phyloP scores from a whole-genome alignment of 1,140 invertebrate species.

The Camponotus vicinus region DNA sequence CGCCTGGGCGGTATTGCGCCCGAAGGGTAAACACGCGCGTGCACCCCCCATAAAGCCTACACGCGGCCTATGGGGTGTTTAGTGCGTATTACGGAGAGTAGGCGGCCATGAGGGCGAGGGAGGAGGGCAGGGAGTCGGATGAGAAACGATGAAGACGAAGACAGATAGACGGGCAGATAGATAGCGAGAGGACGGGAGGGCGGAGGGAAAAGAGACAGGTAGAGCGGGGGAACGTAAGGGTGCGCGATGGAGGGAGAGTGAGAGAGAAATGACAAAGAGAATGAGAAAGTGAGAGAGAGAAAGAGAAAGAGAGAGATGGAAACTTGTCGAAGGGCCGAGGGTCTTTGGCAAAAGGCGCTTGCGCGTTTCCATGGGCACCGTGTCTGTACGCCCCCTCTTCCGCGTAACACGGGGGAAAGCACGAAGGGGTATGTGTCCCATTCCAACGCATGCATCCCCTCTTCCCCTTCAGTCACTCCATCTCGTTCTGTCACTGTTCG shows the following conservation, averaged over 20 bases:
- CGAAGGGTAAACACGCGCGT: constrained; percentile 74
- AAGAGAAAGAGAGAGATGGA: constrained; percentile 66
- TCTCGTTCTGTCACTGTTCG: constrained; percentile 79
- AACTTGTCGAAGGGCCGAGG: constrained; percentile 78
- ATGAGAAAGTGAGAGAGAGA: constrained; percentile 14
- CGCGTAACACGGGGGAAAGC: constrained; percentile 54
- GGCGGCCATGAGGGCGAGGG: constrained; percentile 65
- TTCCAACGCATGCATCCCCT: constrained; percentile 74
- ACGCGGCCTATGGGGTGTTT: constrained; percentile 81
- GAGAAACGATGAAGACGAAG: constrained; percentile 61
- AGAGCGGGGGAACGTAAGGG: constrained; percentile 56
- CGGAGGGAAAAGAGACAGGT: constrained; percentile 13
- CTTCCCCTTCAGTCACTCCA: constrained; percentile 73
- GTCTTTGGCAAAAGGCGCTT: constrained; percentile 74
- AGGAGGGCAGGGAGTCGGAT: constrained; percentile 59
- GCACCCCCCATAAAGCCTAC: constrained; percentile 73
- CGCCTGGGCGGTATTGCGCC: constrained; percentile 54
- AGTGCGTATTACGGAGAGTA: constrained; percentile 81
- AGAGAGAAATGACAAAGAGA: constrained; percentile 34
- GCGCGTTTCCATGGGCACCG: constrained; percentile 83
- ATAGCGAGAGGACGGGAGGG: constrained; percentile 48
- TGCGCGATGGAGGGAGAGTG: constrained; percentile 65
- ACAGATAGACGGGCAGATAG: constrained; percentile 46
- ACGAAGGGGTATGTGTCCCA: constrained; percentile 73
- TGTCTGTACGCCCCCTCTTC: constrained; percentile 81